phyloP scores from a whole-genome alignment of 2,888 invertebrate species.

The Poecilobothrus nobilitatus region DNA sequence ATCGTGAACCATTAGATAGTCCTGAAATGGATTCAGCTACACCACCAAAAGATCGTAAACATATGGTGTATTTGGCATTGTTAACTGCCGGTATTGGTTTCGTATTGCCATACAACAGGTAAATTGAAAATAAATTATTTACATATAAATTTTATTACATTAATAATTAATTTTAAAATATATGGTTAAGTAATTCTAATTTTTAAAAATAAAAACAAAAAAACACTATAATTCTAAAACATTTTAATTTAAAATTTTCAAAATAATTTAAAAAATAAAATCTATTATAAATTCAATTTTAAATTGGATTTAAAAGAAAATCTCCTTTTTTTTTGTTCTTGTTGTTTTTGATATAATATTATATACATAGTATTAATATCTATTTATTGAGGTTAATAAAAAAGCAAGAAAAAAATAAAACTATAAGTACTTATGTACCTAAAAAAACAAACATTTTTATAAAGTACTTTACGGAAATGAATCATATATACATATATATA shows the following conservation, averaged over 20 bases:
- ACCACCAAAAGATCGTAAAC: constrained; percentile 41
- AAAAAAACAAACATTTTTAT: neutral
- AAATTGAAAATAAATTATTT: constrained; percentile 26
- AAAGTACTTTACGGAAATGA: neutral
- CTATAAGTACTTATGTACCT: neutral
- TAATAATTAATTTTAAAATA: neutral
- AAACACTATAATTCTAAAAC: too few relatives aligned
- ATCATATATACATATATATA: neutral
- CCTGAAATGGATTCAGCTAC: constrained; percentile 38
- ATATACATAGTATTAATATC: too few relatives aligned
- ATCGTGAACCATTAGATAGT: constrained; percentile 39
- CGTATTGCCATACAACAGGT: constrained; percentile 87
- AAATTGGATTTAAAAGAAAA: too few relatives aligned
- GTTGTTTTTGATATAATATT: too few relatives aligned
- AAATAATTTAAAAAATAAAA: too few relatives aligned
- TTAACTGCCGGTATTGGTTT: constrained; percentile 83
- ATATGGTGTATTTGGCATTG: constrained; percentile 46
- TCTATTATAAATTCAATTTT: too few relatives aligned
- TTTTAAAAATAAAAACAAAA: too few relatives aligned
- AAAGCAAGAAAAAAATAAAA: neutral
- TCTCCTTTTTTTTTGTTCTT: too few relatives aligned
- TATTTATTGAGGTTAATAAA: too few relatives aligned
- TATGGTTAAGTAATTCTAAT: neutral
- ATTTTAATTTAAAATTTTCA: too few relatives aligned
- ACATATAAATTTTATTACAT: neutral